These are phyloP conservation scores for Gymnoscopelus microlampas DNA, from an alignment of 2,797 vertebrate species.

Conservation along the genomic window DNA sequence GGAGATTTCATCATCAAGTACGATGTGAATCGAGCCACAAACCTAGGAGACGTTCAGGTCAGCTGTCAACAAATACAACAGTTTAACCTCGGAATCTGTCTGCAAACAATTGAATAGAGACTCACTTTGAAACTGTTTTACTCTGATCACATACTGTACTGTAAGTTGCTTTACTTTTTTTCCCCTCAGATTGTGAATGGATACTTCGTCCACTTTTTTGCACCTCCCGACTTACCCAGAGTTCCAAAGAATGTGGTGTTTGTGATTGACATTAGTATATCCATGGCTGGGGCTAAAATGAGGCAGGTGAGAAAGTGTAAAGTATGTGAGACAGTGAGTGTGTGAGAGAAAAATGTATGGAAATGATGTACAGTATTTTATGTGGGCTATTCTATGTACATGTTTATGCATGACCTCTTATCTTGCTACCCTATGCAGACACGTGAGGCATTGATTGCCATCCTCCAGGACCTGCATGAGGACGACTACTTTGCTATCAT, in stretches of 20 bases:
- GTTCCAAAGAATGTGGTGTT: constrained; percentile 90
- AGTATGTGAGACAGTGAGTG: not conserved
- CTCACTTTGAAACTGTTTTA: no score
- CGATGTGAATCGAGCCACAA: constrained; percentile 83
- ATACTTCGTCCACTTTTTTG: constrained; percentile 95
- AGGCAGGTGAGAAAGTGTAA: constrained; percentile 74
- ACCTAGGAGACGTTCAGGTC: constrained; percentile 87
- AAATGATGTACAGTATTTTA: no score
- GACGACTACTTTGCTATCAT: constrained; percentile 86
- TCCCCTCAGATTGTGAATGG: constrained; percentile 90
- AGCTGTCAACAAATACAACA: not conserved
- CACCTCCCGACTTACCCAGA: constrained; percentile 82
- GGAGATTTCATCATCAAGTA: constrained; percentile 90
- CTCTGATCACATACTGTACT: no score
- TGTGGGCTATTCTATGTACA: not conserved
- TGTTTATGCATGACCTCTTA: constrained; percentile 7
- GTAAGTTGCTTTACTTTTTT: no score
- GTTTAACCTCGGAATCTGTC: no score
- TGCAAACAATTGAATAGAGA: no score
- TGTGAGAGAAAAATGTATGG: not conserved
- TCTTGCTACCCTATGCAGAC: constrained; percentile 76
- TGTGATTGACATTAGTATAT: constrained; percentile 89
- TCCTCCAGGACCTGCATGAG: constrained; percentile 83
- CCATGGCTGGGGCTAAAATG: constrained; percentile 86
- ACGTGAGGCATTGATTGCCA: constrained; percentile 81